A percentile compares a stretch with the other conserved stretches of the same genome.
These are phyloP conservation scores for Heteropelma amictum DNA, from an alignment of 2,888 invertebrate genomes.

Conservation along the genomic window DNA sequence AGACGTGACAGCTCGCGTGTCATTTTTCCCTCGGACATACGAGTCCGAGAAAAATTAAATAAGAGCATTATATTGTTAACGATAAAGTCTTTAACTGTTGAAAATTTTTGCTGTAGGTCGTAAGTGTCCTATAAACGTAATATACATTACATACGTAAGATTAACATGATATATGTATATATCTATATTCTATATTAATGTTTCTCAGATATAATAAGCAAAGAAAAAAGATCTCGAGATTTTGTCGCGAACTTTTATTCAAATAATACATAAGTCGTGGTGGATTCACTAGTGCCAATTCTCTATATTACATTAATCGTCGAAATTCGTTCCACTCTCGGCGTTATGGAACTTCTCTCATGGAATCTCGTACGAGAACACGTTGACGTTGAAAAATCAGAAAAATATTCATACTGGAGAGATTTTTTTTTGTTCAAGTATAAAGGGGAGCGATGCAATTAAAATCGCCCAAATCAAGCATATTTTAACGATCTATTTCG, in stretches of 20 bases:
- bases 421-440: no score
- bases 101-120: constrained; percentile 75
- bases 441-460: no score
- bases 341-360: constrained; percentile 25
- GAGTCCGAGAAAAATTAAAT: constrained; percentile 11
- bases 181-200: constrained; percentile 75
- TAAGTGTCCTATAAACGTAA: constrained; percentile 75
- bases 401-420: background rate
- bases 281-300: constrained; percentile 60
- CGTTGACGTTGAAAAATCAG: background rate
- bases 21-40: background rate
- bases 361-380: constrained; percentile 24
- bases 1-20: background rate
- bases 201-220: constrained; percentile 69
- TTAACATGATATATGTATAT: constrained; percentile 44
- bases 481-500: no score
- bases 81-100: constrained; percentile 75
- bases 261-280: constrained; percentile 57
- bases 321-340: constrained; percentile 48
- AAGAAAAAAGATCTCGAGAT: constrained; percentile 53
- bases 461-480: no score
- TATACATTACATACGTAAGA: constrained; percentile 68
- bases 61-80: constrained; percentile 58
- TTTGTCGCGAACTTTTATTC: constrained; percentile 56
- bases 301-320: constrained; percentile 54